A percentile compares a stretch with the other conserved stretches of the same genome.
phyloP scores from a whole-genome alignment of 2,797 vertebrate genomes.

The Intellagama lesueurii region DNA sequence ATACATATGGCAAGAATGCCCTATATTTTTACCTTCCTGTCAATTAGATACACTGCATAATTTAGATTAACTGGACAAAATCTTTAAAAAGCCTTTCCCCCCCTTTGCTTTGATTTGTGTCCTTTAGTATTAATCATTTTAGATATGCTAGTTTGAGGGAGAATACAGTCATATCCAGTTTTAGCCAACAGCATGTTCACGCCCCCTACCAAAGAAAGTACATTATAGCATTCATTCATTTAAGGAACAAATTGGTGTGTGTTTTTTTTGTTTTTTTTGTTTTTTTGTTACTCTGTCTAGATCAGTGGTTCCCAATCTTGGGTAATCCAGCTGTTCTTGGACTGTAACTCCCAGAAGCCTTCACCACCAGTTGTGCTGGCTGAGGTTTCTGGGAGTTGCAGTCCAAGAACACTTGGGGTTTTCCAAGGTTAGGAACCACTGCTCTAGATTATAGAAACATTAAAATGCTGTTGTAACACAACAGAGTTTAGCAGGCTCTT shows the following conservation, averaged over 20 bases:
- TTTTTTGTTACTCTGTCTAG: constrained; percentile 20
- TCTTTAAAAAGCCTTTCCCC: no score
- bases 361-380: no score
- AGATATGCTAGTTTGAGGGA: background rate
- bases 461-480: constrained; percentile 29
- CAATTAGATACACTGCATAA: background rate
- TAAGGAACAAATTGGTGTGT: background rate
- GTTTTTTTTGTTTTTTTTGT: no score
- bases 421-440: no score
- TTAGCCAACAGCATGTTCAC: constrained; percentile 18
- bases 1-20: background rate
- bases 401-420: no score
- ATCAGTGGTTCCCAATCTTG: no score
- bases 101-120: background rate
- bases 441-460: background rate
- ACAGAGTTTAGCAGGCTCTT: constrained; percentile 37
- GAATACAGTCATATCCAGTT: constrained; percentile 14
- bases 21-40: constrained; percentile 18
- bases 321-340: no score
- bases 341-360: no score
- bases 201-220: background rate
- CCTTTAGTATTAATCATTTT: constrained; percentile 10
- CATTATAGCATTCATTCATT: background rate
- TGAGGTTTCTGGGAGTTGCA: no score
- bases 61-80: constrained; percentile 20